Base-by-base conservation (phyloP, 2,113 vertebrate species). In the Micronycteris hirsuta region DNA sequence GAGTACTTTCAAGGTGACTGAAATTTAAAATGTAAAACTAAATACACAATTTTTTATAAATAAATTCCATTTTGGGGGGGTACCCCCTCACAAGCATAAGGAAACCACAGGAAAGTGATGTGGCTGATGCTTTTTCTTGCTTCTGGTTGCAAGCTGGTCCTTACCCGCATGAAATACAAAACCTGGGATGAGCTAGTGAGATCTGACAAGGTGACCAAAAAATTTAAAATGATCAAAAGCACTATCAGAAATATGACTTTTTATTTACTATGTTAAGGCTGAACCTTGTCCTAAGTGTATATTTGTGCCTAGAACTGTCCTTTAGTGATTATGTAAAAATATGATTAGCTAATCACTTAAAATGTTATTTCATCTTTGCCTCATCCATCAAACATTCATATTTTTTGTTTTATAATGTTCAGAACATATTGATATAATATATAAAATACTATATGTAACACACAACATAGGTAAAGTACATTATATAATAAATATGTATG, bases 371-470 rank as follows among this genome's bases (percentile, higher is more conserved):
- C 26, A 87, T 54, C 47, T 80, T 93, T 86, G 61, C n/a, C 20
- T 92, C 56, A 81, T 71, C 33, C 36, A 84, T 85, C 33, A 89
- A 95, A 31, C 6, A 77, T 52, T 89, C 84, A 43, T 54, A 92
- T 33, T 76, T 89, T 96, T 73, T 77, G 8, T 83, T 86, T 70
- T 92, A 71, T 68, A 95, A 73, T 61, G n/a, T 71, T 94, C n/a
- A n/a, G 41, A 71, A 22, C n/a, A 61, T 84, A 56, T 78, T 45
- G 33, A 12, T 68, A 38, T 77, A 78, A 84, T 24, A 81, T 31
- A 47, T 78, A 49, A 86, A 91, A 28, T 68, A 45, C 24, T 82
- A 28, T 19, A n/a, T 61, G 41, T 45, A 12, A 8, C 45, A 89
- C 5, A 56, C 20, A 47, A 56, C 13, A 61, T 22, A 63, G 43